Evolutionary conservation across 1,140 invertebrate genomes (phyloP).

Genomic region (Phenacoccus solenopsis): DNA sequence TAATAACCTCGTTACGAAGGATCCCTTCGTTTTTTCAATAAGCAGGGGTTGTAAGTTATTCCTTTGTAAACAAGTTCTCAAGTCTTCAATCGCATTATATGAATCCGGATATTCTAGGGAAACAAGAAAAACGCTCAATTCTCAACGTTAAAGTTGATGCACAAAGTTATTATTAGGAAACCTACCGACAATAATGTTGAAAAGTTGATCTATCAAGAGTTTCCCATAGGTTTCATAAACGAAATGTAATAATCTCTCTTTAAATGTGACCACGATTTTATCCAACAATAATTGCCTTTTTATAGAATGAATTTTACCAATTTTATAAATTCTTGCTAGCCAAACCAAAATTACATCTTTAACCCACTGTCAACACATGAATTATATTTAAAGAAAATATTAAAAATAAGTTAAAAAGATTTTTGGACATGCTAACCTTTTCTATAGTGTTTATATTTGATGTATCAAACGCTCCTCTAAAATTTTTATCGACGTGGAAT

Average conservation of each 20-base stretch:
- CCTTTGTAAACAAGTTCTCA: constrained; percentile 70
- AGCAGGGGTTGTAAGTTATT: constrained; percentile 68
- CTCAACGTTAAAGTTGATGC: background rate
- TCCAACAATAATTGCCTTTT: background rate
- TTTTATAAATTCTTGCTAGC: constrained; percentile 58
- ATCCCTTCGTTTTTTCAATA: constrained; percentile 60
- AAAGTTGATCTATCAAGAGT: constrained; percentile 79
- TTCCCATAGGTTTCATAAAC: constrained; percentile 80
- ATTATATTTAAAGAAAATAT: constrained; percentile 22
- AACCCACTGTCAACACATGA: constrained; percentile 70
- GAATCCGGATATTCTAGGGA: constrained; percentile 83
- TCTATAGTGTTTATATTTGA: constrained; percentile 58
- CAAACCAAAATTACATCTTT: constrained; percentile 68
- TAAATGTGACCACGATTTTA: constrained; percentile 40
- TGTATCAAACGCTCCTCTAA: constrained; percentile 69
- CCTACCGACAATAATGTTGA: constrained; percentile 84
- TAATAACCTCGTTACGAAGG: constrained; percentile 66
- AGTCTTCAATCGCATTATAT: constrained; percentile 79
- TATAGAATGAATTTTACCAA: constrained; percentile 21
- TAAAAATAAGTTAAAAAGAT: background rate
- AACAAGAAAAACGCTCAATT: background rate
- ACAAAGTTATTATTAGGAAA: no score
- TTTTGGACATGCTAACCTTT: constrained; percentile 41
- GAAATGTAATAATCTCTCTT: constrained; percentile 67
- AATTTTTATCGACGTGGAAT: constrained; percentile 61